Evolutionary conservation across 2,113 vertebrate species (phyloP), one percentile per base, ranked within the genome.

Genomic region (Saimiri boliviensis): DNA sequence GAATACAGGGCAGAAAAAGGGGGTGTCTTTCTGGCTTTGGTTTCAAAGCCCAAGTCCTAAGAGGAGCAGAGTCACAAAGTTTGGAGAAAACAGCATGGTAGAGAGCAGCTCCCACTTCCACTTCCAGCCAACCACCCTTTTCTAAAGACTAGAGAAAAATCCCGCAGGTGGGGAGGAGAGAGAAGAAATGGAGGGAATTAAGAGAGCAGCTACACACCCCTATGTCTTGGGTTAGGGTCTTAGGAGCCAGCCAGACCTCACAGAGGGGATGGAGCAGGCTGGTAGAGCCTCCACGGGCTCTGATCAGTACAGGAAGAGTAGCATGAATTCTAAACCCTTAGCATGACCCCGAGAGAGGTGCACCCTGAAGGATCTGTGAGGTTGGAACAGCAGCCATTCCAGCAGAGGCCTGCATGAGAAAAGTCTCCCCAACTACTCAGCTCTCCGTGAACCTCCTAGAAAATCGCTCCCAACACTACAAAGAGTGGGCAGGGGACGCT

Each of bases 31-130:
- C 60, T 63, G 79, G n/a, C 58, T 86, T 89, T 54, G 45, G 10
- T 60, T 81, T 49, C 73, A 81, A 94, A 91, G 8, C 16, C 89
- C 27, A 74, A 49, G 23, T 86, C n/a, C 80, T 94, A 37, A 16
- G n/a, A 47, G 77, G 42, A 93, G 40, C 66, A 74, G 52, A 88
- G 73, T 58, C 42, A 68, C 14, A 20, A 49, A 11, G 52, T 83
- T n/a, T 63, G 47, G 37, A 66, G 40, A 56, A 66, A 60, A 56
- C 1, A 63, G 21, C 6, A 6, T 7, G 27, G 12, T 0, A 16
- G 25, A 74, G 13, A 35, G 8, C 1, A 52, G 47, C 8, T 42
- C 12, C 32, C 37, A 11, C 19, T 30, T 20, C 52, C 9, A 25
- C 40, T 30, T 60, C 40, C 73, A 88, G 37, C 16, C n/a, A 42